Percentiles rank a stretch among this genome's conserved stretches.
Conservation (phyloP, 2,797 vertebrate genomes). For the Darevskia mixta region DNA sequence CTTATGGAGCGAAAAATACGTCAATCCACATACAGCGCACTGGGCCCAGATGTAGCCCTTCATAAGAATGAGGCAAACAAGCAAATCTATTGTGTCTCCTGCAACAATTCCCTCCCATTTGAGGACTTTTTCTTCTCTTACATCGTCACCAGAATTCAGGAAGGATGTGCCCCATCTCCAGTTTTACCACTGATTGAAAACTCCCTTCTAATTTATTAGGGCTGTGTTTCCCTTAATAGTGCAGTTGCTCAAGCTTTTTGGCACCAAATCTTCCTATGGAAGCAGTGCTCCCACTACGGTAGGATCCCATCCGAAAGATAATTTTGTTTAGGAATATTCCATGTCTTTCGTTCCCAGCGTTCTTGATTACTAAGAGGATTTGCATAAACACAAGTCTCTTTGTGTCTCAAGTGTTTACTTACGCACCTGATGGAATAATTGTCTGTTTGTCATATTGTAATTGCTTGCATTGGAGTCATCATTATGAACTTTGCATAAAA, state of each 20-base stretch:
- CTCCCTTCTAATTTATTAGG: not conserved
- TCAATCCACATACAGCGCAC: too few species aligned
- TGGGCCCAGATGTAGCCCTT: too few species aligned
- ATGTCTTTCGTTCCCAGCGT: not conserved
- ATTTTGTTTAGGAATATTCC: not conserved
- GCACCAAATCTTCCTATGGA: not conserved
- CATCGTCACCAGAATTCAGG: too few species aligned
- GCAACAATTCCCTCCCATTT: not conserved
- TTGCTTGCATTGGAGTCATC: not conserved
- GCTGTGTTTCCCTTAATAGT: not conserved
- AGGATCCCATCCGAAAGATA: not conserved
- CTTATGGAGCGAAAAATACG: too few species aligned
- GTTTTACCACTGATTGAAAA: not conserved
- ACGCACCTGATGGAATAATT: constrained; percentile 20
- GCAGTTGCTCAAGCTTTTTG: not conserved
- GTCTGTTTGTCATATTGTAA: constrained; percentile 9
- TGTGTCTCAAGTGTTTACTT: constrained; percentile 11
- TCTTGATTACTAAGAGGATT: constrained; percentile 4
- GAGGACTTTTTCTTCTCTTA: not conserved
- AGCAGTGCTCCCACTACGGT: not conserved
- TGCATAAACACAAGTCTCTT: constrained; percentile 15
- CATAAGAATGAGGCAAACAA: too few species aligned
- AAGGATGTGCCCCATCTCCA: not conserved
- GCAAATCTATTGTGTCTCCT: not conserved
- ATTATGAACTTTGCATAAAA: not conserved